A percentile compares a stretch with the other conserved stretches of the same genome.
Conservation (phyloP, 53 echinoderm and acorn worm species). For the Stichopus horrens region DNA sequence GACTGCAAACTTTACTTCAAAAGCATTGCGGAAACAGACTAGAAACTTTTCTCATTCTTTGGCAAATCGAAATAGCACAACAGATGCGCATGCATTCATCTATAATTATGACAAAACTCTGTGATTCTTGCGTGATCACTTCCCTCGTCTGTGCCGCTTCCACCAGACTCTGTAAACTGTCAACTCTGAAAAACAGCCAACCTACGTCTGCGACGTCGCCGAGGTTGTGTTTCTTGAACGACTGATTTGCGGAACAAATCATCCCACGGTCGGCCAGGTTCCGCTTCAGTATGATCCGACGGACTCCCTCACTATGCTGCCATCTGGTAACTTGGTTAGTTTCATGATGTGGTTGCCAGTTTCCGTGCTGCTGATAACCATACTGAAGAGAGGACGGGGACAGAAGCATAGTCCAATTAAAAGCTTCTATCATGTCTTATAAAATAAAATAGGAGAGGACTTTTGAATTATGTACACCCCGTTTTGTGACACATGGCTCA, state of each 20-base stretch:
- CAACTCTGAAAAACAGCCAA: too few species aligned
- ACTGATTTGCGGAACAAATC: too few species aligned
- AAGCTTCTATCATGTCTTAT: too few species aligned
- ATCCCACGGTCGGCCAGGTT: not conserved
- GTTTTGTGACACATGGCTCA: too few species aligned
- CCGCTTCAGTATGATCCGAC: conserved; percentile 28
- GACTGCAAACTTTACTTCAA: too few species aligned
- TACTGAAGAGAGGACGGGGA: conserved; percentile 43
- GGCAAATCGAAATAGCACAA: not conserved
- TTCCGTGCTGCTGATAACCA: conserved; percentile 73
- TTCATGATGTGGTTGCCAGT: conserved; percentile 70
- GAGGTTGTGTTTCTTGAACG: too few species aligned
- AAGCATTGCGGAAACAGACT: too few species aligned
- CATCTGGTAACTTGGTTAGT: conserved; percentile 26
- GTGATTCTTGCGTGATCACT: not conserved
- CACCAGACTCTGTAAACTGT: too few species aligned
- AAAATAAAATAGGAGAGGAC: too few species aligned
- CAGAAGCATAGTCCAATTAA: not conserved
- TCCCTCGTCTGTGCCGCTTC: not conserved
- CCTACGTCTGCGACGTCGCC: too few species aligned
- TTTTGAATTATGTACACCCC: too few species aligned
- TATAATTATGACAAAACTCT: not conserved
- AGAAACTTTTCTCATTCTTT: not conserved
- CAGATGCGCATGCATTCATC: not conserved
- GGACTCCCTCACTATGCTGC: conserved; percentile 29